These are phyloP conservation scores for Elephantulus edwardii DNA, from an alignment of 2,113 vertebrate species.

Conservation along the genomic window DNA sequence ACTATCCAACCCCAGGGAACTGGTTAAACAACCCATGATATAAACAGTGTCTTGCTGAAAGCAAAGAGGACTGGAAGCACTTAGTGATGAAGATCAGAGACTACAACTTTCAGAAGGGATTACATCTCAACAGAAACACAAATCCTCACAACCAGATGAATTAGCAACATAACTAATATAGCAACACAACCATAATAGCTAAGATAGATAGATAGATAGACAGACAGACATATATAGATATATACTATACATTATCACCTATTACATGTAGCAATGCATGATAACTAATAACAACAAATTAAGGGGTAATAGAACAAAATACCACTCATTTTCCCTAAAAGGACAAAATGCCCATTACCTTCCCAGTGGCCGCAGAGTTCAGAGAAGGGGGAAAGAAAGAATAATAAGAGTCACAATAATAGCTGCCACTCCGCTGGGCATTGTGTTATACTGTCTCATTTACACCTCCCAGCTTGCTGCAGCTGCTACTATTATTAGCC, in stretches of 20 bases:
- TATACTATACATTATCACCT: no score
- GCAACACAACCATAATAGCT: neutral
- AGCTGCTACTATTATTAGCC: slow-evolving; percentile 13
- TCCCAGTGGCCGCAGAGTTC: neutral
- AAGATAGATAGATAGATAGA: no score
- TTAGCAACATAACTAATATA: neutral
- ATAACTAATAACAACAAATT: neutral
- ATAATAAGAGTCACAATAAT: neutral
- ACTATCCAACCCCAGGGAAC: neutral
- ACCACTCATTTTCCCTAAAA: slow-evolving; percentile 36
- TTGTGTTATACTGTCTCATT: neutral
- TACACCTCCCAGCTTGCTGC: neutral
- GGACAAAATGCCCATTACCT: slow-evolving; percentile 1
- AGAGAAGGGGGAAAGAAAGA: neutral
- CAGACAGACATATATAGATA: no score
- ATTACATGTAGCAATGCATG: neutral
- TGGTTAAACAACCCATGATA: neutral
- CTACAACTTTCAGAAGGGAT: neutral
- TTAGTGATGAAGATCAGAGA: neutral
- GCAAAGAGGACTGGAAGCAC: neutral
- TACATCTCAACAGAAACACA: neutral
- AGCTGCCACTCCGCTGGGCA: neutral
- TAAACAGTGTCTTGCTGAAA: neutral
- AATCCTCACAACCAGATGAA: neutral
- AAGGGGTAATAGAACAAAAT: neutral